These are phyloP conservation scores for Podarcis cretensis DNA, from an alignment of 2,113 vertebrate species.

Conservation along the genomic window DNA sequence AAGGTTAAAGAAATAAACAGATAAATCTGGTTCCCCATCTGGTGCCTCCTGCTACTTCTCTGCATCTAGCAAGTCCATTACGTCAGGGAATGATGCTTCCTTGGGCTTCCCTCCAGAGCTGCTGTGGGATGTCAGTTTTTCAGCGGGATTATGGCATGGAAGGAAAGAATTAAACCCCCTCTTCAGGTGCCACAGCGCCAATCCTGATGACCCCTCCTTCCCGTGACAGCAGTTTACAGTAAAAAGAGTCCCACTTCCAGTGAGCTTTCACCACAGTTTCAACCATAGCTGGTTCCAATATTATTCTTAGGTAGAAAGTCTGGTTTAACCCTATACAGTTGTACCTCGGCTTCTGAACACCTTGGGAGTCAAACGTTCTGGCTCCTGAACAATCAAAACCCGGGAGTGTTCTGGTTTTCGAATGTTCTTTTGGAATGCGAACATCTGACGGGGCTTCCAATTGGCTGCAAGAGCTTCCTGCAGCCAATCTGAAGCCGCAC, in stretches of 20 bases:
- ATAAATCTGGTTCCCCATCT: too few species aligned
- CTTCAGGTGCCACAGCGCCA: not conserved
- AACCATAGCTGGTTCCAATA: not conserved
- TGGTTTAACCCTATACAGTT: not conserved
- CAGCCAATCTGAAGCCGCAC: too few species aligned
- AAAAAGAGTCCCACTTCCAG: too few species aligned
- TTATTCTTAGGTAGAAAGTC: not conserved
- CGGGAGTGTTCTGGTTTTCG: too few species aligned
- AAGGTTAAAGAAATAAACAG: not conserved
- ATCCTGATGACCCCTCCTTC: not conserved
- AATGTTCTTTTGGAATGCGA: too few species aligned
- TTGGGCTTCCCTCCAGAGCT: not conserved
- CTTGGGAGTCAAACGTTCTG: too few species aligned
- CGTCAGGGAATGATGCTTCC: not conserved
- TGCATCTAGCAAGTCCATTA: too few species aligned
- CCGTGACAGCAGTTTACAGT: too few species aligned
- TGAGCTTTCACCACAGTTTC: not conserved
- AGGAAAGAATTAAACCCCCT: not conserved
- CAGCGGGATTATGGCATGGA: not conserved
- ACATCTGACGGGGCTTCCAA: too few species aligned
- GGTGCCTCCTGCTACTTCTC: too few species aligned
- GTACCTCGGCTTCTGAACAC: not conserved
- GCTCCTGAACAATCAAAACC: too few species aligned
- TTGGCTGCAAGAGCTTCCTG: too few species aligned
- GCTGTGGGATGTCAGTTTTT: not conserved